Evolutionary conservation across 2,113 vertebrate species (phyloP), one percentile per base, ranked within the genome.

Genomic region (Oreochromis niloticus): DNA sequence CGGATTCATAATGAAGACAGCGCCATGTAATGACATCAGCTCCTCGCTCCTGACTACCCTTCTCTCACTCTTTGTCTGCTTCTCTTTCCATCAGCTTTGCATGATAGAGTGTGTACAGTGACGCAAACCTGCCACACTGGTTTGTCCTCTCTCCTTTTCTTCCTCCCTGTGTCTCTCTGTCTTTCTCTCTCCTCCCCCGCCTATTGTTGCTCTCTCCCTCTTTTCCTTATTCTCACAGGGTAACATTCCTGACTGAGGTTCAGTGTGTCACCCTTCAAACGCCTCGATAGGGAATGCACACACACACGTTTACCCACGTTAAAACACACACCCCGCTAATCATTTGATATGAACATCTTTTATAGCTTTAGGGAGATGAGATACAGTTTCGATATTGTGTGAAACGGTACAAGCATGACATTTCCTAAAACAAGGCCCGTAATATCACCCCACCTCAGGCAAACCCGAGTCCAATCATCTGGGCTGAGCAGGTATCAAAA

Each of bases 81-180:
- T 83, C 88, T 89, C 86, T 88, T 84, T 82, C 83, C 90, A 88
- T 94, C 94, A 93, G 91, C 93, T 94, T 94, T 95, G 87, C 92
- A 93, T 96, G 90, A 92, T 94, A 91, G 88, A 90, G 90, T 91
- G 91, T 91, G 81, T 91, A 93, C 91, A 93, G 91, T 93, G 91
- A 95, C 89, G 56, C 86, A 92, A 96, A 97, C 96, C 90, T 86
- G 94, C 91, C 90, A 85, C 92, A 96, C 96, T 95, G 95, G 96
- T 97, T 96, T 59, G 81, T 85, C 46, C 68, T 80, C 79, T 91
- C 59, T 90, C 82, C 17, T 80, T 55, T 34, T 39, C 56, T 86
- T 88, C 16, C 46, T 89, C 9, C 79, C 48, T 83, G 43, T 85
- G n/a, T 89, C 56, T 68, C 50, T 83, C 63, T 71, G 41, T 87